Conservation (phyloP, 2,797 vertebrate species). For the Garrulus glandarius region DNA sequence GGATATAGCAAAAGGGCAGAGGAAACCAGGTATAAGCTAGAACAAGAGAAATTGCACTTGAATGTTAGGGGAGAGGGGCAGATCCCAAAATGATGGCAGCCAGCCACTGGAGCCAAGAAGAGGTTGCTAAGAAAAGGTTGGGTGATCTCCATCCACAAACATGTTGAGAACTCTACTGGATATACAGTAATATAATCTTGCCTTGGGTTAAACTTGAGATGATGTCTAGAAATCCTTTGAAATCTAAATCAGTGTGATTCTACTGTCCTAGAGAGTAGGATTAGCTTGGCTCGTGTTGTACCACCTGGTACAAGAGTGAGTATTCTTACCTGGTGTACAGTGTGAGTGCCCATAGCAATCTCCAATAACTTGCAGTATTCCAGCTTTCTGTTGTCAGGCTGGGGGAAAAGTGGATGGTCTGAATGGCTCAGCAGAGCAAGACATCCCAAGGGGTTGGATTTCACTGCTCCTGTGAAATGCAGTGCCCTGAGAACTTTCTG, state of each 20-base stretch:
- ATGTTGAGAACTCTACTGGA: background rate
- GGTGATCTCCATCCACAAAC: background rate
- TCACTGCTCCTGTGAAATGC: background rate
- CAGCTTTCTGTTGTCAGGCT: background rate
- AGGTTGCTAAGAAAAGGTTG: background rate
- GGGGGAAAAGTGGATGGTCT: background rate
- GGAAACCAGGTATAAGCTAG: background rate
- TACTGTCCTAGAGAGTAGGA: background rate
- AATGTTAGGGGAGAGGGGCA: fast-evolving
- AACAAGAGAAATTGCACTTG: background rate
- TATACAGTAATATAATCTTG: background rate
- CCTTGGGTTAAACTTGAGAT: background rate
- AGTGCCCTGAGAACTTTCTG: fast-evolving
- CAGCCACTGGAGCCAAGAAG: background rate
- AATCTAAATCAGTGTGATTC: background rate
- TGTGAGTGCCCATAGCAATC: background rate
- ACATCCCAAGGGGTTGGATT: fast-evolving
- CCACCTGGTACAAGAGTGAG: background rate
- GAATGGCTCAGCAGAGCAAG: background rate
- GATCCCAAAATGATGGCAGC: background rate
- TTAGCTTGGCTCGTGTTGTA: background rate
- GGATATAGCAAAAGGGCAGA: fast-evolving
- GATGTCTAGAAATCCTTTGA: background rate
- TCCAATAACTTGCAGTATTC: background rate
- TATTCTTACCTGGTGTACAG: too few species aligned